Conservation (phyloP, 2,888 invertebrate genomes). For the Rotaria macrura region DNA sequence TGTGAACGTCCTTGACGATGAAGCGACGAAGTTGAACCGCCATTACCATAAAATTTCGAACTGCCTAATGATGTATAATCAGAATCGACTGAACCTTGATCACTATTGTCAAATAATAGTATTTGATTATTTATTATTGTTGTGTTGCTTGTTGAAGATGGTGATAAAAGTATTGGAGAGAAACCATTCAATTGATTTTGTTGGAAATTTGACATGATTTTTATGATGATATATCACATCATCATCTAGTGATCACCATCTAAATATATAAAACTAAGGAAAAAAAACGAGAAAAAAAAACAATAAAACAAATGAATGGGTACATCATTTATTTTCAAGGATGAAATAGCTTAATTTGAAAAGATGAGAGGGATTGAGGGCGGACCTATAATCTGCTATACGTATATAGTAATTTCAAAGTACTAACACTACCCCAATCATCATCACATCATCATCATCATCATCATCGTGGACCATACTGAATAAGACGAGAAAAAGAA, state of each 20-base stretch:
- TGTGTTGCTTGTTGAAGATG: background rate
- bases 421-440: background rate
- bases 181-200: background rate
- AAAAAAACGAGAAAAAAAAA: background rate
- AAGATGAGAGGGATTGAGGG: background rate
- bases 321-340: background rate
- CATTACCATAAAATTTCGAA: constrained; percentile 7
- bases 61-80: constrained; percentile 16
- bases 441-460: background rate
- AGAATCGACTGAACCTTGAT: constrained; percentile 1
- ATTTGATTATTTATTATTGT: background rate
- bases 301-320: background rate
- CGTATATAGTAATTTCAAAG: background rate
- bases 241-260: background rate
- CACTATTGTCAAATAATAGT: background rate
- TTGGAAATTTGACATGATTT: background rate
- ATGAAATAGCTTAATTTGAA: background rate
- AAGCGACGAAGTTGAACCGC: background rate
- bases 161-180: background rate
- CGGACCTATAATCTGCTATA: background rate
- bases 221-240: background rate
- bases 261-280: background rate
- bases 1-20: constrained; percentile 20
- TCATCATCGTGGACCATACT: background rate
- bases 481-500: background rate